phyloP scores from a whole-genome alignment of 2,888 invertebrate genomes.

The Adela reaumurella region DNA sequence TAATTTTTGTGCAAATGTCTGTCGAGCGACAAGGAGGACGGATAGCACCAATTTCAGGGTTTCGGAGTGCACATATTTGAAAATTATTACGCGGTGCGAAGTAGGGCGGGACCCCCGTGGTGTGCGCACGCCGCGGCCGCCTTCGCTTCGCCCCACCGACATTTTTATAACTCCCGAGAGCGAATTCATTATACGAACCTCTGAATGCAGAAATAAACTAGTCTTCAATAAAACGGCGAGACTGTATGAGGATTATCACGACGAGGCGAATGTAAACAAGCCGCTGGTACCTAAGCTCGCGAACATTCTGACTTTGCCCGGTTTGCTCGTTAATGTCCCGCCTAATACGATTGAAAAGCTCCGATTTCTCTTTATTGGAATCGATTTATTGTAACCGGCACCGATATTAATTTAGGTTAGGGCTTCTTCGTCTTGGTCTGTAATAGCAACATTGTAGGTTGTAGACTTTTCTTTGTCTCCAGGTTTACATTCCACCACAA shows the following conservation, averaged over 20 bases:
- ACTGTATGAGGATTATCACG: neutral
- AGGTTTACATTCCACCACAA: too few species aligned
- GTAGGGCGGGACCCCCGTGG: neutral
- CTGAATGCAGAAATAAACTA: neutral
- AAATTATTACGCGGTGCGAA: neutral
- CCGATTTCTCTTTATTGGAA: neutral
- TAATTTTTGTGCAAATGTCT: slow-evolving; percentile 23
- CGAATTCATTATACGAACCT: neutral
- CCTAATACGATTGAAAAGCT: neutral
- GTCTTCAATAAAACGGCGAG: neutral
- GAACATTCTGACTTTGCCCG: too few species aligned
- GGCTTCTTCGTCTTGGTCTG: too few species aligned
- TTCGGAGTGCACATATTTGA: neutral
- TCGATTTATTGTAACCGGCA: slow-evolving; percentile 8
- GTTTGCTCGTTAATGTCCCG: neutral
- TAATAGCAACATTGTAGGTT: too few species aligned
- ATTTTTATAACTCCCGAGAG: neutral
- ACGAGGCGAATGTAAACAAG: neutral
- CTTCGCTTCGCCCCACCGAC: too few species aligned
- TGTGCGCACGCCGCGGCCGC: neutral
- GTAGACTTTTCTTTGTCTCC: too few species aligned
- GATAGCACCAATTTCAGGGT: neutral
- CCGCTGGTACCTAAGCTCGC: too few species aligned
- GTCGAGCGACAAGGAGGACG: neutral
- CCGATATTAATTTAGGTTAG: slow-evolving; percentile 9